Conservation (phyloP, 2,113 vertebrate genomes). For the Polypterus senegalus region DNA sequence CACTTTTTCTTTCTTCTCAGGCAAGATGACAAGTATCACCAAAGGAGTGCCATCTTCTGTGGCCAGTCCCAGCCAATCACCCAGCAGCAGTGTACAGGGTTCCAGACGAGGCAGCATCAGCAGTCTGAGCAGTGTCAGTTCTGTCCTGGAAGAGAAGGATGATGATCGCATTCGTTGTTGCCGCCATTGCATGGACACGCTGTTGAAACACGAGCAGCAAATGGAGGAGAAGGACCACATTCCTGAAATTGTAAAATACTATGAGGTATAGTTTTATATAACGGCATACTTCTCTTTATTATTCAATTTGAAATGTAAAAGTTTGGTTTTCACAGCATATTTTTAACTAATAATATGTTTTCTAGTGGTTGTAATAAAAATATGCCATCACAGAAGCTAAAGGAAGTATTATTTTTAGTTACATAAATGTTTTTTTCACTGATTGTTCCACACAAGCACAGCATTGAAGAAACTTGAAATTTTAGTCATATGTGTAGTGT, state of each 20-base stretch:
- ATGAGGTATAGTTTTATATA: constrained; percentile 54
- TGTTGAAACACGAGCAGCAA: constrained; percentile 77
- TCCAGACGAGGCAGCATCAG: constrained; percentile 78
- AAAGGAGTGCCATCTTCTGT: constrained; percentile 64
- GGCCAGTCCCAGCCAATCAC: constrained; percentile 59
- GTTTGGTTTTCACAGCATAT: too few relatives aligned
- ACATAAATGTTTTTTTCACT: too few relatives aligned
- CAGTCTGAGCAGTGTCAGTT: constrained; percentile 82
- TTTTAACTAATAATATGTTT: too few relatives aligned
- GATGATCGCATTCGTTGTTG: constrained; percentile 90
- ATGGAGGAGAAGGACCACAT: constrained; percentile 74
- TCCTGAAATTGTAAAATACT: constrained; percentile 77
- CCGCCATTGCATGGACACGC: constrained; percentile 75
- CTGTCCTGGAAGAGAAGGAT: constrained; percentile 82
- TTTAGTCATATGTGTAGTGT: too few relatives aligned
- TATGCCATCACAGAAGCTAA: too few relatives aligned
- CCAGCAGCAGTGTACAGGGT: constrained; percentile 49
- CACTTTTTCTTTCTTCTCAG: constrained; percentile 32
- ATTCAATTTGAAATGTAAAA: too few relatives aligned
- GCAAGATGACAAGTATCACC: constrained; percentile 78
- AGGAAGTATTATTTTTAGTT: too few relatives aligned
- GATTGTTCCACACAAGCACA: too few relatives aligned
- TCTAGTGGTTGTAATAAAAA: too few relatives aligned
- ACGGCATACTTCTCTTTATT: too few relatives aligned
- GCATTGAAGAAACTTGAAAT: too few relatives aligned